A percentile compares a stretch with the other conserved stretches of the same genome.
phyloP scores from a whole-genome alignment of 2,888 invertebrate genomes.

The Pammene aurita region DNA sequence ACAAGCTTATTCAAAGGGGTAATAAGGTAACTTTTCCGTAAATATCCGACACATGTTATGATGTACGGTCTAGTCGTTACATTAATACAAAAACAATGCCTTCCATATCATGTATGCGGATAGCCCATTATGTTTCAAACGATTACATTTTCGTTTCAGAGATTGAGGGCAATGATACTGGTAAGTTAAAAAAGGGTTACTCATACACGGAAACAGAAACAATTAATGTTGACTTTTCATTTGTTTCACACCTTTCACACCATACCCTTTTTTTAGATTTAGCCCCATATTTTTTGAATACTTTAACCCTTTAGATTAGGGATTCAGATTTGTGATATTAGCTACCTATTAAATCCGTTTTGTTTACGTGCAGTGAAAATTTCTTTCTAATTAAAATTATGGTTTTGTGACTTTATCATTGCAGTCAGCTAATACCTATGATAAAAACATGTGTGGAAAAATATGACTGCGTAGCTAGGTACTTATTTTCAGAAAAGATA shows the following conservation, averaged over 20 bases:
- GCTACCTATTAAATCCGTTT: too few relatives aligned
- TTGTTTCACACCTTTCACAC: constrained; percentile 9
- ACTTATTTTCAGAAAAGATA: too few relatives aligned
- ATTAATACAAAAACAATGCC: constrained; percentile 16
- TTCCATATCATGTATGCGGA: not conserved
- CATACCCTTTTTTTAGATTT: not conserved
- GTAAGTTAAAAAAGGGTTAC: constrained; percentile 2
- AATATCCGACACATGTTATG: not conserved
- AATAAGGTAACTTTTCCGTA: not conserved
- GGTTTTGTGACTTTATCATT: too few relatives aligned
- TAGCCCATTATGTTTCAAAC: constrained; percentile 2
- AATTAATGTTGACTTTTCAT: constrained; percentile 1
- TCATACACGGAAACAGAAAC: constrained; percentile 22
- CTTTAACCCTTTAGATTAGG: too few relatives aligned
- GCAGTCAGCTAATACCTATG: too few relatives aligned
- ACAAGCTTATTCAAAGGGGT: too few relatives aligned
- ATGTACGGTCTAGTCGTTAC: not conserved
- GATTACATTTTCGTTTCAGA: constrained; percentile 8
- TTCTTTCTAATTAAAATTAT: too few relatives aligned
- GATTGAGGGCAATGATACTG: constrained; percentile 2
- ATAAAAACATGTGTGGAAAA: too few relatives aligned
- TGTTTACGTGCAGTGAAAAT: too few relatives aligned
- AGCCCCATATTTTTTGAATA: not conserved
- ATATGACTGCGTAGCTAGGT: too few relatives aligned
- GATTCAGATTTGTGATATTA: too few relatives aligned